Base-by-base conservation (phyloP, 2,113 vertebrate species). In the Ictalurus furcatus region DNA sequence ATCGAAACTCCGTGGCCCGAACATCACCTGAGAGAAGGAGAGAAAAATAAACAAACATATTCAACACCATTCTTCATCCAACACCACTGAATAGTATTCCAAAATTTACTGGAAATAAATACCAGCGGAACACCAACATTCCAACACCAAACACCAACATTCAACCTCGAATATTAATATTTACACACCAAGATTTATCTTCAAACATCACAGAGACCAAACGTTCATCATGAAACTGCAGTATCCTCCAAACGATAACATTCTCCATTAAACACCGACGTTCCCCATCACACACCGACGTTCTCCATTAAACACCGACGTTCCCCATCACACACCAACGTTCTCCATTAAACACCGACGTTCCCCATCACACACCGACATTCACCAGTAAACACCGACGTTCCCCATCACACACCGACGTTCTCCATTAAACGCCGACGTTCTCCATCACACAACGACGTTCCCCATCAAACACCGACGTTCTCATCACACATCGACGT, bases 1-100 rank as follows among this genome's bases (percentile, higher is more conserved):
- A 92, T 99, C 98, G 92, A 97, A 94, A 90, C 96, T 95, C 93
- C 97, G 95, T 6, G 97, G 97, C 81, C 97, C 96, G 2, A 97
- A 98, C 94, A 98, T 96, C 71, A 97, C 96, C 98, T 99, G 94
- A 44, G 44, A 0, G 34, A 3, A 0, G 1, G 90, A 16, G 88
- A 25, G 17, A 89, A 19, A n/a, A 14, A 48, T 5, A 5, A 28
- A 54, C 65, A 61, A 40, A 2, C 28, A 80, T 37, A 28, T 63
- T 83, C n/a, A 83, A 59, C 81, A 84, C 14, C 17, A 25, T 40
- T 28, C 30, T 23, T 37, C 19, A 59, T 58, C 9, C 14, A 58
- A 34, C 28, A 81, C n/a, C 79, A 82, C n/a, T 58, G 54, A 82
- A 37, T 34, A 82, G 3, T 12, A 52, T 44, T 76, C 37, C 73